These are phyloP conservation scores for Gopherus flavomarginatus DNA, from an alignment of 2,113 vertebrate genomes.

Conservation along the genomic window DNA sequence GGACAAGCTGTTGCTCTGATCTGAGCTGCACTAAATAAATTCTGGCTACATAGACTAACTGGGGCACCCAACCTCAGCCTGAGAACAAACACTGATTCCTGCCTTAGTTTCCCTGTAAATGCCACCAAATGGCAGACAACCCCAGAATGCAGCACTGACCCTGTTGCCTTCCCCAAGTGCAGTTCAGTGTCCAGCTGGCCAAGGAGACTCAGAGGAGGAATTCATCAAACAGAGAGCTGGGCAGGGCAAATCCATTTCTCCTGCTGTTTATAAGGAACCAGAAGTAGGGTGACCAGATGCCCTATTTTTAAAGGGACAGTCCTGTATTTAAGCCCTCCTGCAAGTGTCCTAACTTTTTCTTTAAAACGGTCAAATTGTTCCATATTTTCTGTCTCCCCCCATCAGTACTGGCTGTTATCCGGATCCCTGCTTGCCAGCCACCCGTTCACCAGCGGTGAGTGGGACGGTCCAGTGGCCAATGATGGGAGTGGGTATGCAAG, in stretches of 20 bases:
- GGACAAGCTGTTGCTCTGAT: not conserved
- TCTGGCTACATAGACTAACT: not conserved
- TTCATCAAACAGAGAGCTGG: not conserved
- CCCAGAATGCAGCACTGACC: not conserved
- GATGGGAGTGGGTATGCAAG: no score
- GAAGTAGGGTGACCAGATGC: not conserved
- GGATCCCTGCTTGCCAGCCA: no score
- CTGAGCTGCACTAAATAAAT: not conserved
- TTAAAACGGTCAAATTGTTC: no score
- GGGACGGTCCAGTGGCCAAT: no score
- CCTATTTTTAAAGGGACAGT: no score
- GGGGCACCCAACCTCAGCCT: not conserved
- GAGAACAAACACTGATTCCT: not conserved
- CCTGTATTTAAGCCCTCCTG: no score
- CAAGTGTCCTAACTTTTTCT: no score
- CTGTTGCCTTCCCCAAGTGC: not conserved
- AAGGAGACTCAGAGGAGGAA: not conserved
- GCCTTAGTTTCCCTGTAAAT: not conserved
- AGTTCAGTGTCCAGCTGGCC: not conserved
- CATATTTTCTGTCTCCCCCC: no score
- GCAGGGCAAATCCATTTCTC: not conserved
- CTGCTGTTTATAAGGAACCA: not conserved
- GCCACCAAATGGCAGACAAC: not conserved
- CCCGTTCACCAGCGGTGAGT: no score
- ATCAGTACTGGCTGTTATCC: no score